These are phyloP conservation scores for Danionella cerebrum DNA, from an alignment of 2,113 vertebrate species.

Conservation along the genomic window DNA sequence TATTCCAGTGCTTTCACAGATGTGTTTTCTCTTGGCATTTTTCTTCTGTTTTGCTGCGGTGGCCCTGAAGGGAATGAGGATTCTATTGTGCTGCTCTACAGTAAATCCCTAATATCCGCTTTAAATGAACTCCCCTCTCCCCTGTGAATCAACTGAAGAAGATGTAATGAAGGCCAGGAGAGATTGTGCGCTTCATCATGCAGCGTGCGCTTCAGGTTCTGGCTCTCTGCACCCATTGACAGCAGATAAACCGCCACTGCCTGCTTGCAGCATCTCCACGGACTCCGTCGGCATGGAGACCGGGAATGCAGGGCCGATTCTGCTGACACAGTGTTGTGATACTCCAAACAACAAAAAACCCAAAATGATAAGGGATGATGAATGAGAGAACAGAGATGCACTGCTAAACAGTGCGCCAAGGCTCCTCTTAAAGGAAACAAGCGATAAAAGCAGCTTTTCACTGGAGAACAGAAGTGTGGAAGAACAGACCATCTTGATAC, in stretches of 20 bases:
- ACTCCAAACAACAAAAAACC: not conserved
- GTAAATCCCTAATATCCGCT: slow-evolving; percentile 8
- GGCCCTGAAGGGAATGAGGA: not conserved
- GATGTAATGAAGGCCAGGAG: not conserved
- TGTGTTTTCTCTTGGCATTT: not conserved
- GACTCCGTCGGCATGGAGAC: slow-evolving; percentile 8
- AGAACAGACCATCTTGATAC: not conserved
- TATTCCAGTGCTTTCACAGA: not conserved
- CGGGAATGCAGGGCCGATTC: slow-evolving; percentile 15
- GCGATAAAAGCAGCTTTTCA: not conserved
- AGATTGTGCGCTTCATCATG: not conserved
- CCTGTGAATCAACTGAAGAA: not conserved
- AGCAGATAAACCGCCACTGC: slow-evolving; percentile 8
- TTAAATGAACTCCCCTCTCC: not conserved
- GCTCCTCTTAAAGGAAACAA: not conserved
- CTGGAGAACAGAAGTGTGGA: no score
- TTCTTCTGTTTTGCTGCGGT: not conserved
- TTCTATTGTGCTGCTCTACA: not conserved
- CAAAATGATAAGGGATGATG: not conserved
- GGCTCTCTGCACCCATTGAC: not conserved
- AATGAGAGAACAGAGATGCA: not conserved
- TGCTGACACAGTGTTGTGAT: slow-evolving; percentile 8
- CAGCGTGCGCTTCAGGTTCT: not conserved
- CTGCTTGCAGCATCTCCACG: not conserved
- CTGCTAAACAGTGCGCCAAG: not conserved